phyloP scores from a whole-genome alignment of 2,888 invertebrate species.

The Drosophila nr. perissopoda region DNA sequence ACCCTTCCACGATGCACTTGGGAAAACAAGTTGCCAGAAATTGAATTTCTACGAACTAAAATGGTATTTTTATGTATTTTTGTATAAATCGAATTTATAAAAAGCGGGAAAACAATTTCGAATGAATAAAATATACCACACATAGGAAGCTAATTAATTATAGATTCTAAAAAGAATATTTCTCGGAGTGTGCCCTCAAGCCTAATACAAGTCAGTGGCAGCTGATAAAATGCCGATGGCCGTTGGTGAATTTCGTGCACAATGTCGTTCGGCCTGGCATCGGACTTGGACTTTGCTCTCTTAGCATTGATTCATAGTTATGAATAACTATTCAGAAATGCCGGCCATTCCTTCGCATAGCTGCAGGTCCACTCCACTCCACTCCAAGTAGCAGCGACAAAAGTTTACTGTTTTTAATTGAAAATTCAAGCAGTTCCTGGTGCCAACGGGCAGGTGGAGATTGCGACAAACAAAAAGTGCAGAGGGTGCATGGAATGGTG shows the following conservation, averaged over 20 bases:
- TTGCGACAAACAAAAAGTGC: constrained; percentile 16
- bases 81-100: neutral
- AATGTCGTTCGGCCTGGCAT: constrained; percentile 23
- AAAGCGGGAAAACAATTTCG: neutral
- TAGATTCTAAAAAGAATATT: neutral
- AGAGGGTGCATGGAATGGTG: neutral
- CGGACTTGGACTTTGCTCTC: constrained; percentile 65
- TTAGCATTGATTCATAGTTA: constrained; percentile 70
- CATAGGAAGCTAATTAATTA: neutral
- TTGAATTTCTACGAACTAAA: neutral
- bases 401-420: constrained; percentile 66
- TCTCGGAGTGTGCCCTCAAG: constrained; percentile 2
- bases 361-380: neutral
- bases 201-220: constrained; percentile 17
- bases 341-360: constrained; percentile 5
- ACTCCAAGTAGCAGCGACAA: constrained; percentile 10
- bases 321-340: constrained; percentile 71
- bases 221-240: constrained; percentile 61
- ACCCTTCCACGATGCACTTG: constrained; percentile 13
- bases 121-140: neutral
- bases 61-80: neutral
- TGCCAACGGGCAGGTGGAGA: constrained; percentile 20
- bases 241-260: constrained; percentile 55
- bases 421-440: constrained; percentile 61
- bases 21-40: neutral